Base-by-base conservation (phyloP, 2,113 vertebrate species). In the Holacanthus passer region DNA sequence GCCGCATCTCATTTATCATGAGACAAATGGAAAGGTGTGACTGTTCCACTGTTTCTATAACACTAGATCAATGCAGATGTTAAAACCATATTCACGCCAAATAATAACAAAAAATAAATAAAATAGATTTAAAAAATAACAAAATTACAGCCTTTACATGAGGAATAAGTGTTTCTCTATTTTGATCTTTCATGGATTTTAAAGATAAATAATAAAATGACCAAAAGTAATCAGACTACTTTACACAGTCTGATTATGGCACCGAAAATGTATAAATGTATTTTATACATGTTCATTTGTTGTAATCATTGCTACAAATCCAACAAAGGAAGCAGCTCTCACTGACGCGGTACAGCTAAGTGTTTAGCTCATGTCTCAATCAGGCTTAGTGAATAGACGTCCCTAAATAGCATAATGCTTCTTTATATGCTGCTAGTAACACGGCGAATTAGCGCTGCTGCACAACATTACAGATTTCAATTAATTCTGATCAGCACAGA, bases 401-500 rank as follows among this genome's bases (percentile, higher is more conserved):
- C 82, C 89, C 91, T 95, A 95, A 95, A 95, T 93, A 94, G 92
- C 89, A 90, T 48, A 90, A 85, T 77, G 89, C 91, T 92, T 88
- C 91, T 92, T 93, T 91, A 90, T 92, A 93, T 91, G 90, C 94
- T 87, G 90, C 92, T 81, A 89, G 94, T 90, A 94, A 92, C 90
- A 69, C 75, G n/a, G 89, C 86, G 86, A 94, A 94, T 96, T 95
- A 95, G 95, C 93, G 72, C 82, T 73, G 92, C 94, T 91, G 94
- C 93, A 93, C 92, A 95, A 94, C 94, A 89, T 93, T 89, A 89
- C 90, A 91, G 92, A 94, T 95, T 95, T 94, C 94, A 95, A 95
- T 95, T 95, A 95, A 95, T 95, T 95, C 91, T 86, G 92, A 94
- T 95, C 88, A 90, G 89, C 94, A 91, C 94, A 96, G 94, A 95